Percentiles rank a stretch among this genome's conserved stretches.
Evolutionary conservation across 2,888 invertebrate species (phyloP).

Genomic region (Agonopterix arenella): DNA sequence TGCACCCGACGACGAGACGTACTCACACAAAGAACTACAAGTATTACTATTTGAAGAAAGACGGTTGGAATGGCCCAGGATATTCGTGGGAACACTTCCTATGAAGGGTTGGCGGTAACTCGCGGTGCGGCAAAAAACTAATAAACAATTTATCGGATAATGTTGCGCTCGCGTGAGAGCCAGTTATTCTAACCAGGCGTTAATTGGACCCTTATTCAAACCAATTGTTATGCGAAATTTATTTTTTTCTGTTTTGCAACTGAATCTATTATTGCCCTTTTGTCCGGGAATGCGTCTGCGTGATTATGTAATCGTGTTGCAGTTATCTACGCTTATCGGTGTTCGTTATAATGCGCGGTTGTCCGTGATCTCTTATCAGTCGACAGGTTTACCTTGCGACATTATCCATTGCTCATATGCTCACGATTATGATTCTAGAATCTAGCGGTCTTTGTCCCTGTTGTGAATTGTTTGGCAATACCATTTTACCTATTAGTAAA

Average conservation of each 20-base stretch:
- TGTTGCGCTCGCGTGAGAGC: constrained; percentile 31
- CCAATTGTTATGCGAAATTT: constrained; percentile 2
- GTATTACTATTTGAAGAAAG: constrained; percentile 16
- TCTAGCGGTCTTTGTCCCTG: background rate
- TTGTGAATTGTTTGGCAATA: constrained; percentile 19
- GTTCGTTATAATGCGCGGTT: constrained; percentile 20
- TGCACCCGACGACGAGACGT: constrained; percentile 1
- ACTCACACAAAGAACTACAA: constrained; percentile 5
- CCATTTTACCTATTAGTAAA: constrained; percentile 13
- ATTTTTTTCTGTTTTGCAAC: constrained; percentile 1
- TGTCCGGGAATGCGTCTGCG: background rate
- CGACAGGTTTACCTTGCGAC: constrained; percentile 45
- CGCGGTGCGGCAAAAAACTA: constrained; percentile 24
- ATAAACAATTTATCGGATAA: constrained; percentile 7
- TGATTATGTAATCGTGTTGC: constrained; percentile 6
- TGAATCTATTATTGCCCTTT: constrained; percentile 1
- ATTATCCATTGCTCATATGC: constrained; percentile 33
- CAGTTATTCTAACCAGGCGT: constrained; percentile 18
- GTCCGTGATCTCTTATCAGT: constrained; percentile 47
- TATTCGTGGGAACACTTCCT: constrained; percentile 40
- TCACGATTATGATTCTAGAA: constrained; percentile 14
- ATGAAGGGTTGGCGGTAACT: constrained; percentile 32
- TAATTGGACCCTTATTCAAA: constrained; percentile 27
- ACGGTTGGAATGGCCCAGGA: constrained; percentile 21
- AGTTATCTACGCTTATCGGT: constrained; percentile 20